These are phyloP conservation scores for Drosophila meridiana DNA, from an alignment of 2,888 invertebrate genomes.

Conservation along the genomic window DNA sequence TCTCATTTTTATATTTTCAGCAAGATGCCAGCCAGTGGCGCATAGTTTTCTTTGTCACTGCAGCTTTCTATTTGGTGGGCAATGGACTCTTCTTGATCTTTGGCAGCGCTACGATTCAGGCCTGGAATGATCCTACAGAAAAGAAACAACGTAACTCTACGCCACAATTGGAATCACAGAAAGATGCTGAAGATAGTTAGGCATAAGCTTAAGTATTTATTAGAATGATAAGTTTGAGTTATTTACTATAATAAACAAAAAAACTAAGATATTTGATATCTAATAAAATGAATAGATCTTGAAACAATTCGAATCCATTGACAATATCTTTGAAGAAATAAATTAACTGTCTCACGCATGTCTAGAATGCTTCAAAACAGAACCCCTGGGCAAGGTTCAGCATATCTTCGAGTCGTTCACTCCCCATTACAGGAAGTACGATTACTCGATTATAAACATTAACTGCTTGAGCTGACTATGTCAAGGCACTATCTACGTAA, in stretches of 20 bases:
- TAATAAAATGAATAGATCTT: neutral
- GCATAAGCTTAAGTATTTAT: neutral
- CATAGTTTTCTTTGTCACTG: constrained; percentile 90
- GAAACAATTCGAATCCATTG: too few relatives aligned
- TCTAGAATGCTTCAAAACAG: neutral
- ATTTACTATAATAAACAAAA: constrained; percentile 13
- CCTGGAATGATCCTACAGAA: constrained; percentile 88
- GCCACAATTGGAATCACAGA: constrained; percentile 31
- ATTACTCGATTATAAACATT: neutral
- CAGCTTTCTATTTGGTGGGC: constrained; percentile 89
- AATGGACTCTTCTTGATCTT: constrained; percentile 90
- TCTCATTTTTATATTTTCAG: constrained; percentile 84
- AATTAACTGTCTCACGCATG: neutral
- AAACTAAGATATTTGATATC: neutral
- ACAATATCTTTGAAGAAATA: too few relatives aligned
- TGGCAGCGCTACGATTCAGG: constrained; percentile 88
- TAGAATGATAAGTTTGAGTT: neutral
- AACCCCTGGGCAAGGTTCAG: neutral
- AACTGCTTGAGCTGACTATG: neutral
- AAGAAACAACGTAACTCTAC: constrained; percentile 56
- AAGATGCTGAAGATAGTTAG: neutral
- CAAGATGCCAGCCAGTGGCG: constrained; percentile 89
- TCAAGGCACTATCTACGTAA: neutral
- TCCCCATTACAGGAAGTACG: constrained; percentile 1
- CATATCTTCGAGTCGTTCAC: too few relatives aligned